Conservation (phyloP, 2,888 invertebrate genomes). For the Balanococcus diminutus region DNA sequence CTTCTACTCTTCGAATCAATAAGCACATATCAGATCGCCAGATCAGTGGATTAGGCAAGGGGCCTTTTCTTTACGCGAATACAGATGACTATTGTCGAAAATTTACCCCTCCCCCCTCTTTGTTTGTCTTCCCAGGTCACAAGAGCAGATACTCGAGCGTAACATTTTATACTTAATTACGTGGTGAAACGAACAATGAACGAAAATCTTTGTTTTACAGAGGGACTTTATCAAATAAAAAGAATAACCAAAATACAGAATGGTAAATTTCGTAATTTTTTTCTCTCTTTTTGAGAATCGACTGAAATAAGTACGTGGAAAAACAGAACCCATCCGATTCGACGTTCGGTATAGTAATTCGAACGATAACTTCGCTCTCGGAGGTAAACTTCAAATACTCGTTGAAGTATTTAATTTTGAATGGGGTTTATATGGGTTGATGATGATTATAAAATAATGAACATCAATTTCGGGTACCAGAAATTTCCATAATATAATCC, state of each 20-base stretch:
- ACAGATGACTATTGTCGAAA: neutral
- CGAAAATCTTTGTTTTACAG: neutral
- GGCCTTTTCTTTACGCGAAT: neutral
- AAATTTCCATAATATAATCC: no score
- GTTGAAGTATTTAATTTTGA: no score
- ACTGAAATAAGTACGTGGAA: no score
- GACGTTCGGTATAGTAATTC: no score
- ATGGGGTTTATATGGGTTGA: no score
- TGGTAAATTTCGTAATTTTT: neutral
- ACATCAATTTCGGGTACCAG: no score
- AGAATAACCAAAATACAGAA: neutral
- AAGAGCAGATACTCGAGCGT: neutral
- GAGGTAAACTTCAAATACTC: no score
- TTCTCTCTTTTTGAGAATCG: neutral
- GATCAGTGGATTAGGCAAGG: neutral
- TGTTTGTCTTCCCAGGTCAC: no score
- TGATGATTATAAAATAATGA: no score
- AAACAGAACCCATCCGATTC: no score
- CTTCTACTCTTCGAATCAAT: neutral
- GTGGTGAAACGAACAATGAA: neutral
- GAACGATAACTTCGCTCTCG: no score
- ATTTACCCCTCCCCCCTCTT: neutral
- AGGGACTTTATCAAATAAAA: neutral
- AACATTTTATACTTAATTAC: neutral
- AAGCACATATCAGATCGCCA: neutral